These are phyloP conservation scores for Eolophus roseicapilla DNA, from an alignment of 2,113 vertebrate species.

Conservation along the genomic window DNA sequence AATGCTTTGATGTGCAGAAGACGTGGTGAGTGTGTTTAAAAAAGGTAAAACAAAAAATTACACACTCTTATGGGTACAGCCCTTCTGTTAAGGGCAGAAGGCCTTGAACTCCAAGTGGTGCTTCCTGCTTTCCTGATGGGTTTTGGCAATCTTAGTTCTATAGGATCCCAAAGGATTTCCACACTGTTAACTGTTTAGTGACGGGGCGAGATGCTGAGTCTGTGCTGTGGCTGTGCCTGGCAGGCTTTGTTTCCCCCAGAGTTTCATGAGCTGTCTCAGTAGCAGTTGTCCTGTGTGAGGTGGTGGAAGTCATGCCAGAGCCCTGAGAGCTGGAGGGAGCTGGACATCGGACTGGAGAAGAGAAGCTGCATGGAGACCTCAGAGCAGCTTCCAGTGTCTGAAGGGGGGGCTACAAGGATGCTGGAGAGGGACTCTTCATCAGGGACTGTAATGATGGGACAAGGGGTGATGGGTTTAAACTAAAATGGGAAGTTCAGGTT, in stretches of 20 bases:
- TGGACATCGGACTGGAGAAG: neutral
- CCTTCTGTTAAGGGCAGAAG: neutral
- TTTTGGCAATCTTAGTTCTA: neutral
- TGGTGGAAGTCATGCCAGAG: neutral
- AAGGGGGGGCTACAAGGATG: neutral
- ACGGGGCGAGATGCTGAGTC: accelerated
- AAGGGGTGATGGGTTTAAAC: neutral
- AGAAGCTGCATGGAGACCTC: neutral
- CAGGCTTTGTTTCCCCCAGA: neutral
- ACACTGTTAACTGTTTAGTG: neutral
- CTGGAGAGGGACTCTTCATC: neutral
- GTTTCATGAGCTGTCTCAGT: accelerated
- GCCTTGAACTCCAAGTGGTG: neutral
- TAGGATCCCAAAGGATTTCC: neutral
- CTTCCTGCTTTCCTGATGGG: neutral
- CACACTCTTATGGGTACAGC: neutral
- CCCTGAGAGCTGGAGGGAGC: neutral
- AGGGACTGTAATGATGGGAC: neutral
- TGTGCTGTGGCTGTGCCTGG: neutral
- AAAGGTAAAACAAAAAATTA: neutral
- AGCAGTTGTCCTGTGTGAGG: accelerated
- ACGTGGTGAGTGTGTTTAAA: neutral
- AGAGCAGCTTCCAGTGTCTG: neutral
- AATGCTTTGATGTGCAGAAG: neutral
- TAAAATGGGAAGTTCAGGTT: neutral